These are phyloP conservation scores for Sandelia bainsii DNA, from an alignment of 2,797 vertebrate species.

Conservation along the genomic window DNA sequence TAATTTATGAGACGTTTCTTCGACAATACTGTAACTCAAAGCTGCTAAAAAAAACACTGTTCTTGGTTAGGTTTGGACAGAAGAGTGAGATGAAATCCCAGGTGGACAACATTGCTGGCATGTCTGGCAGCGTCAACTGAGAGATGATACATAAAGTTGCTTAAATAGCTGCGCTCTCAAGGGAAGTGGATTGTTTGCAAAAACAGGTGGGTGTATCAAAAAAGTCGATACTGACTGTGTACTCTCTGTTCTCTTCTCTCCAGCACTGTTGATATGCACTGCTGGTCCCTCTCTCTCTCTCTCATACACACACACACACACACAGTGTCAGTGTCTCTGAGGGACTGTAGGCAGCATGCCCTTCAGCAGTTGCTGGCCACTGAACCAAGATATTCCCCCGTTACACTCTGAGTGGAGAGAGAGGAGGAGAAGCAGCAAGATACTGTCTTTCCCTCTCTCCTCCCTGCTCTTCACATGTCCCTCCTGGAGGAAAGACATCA, in stretches of 20 bases:
- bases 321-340: constrained; percentile 39
- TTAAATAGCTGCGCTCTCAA: constrained; percentile 41
- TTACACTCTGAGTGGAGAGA: constrained; percentile 36
- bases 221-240: constrained; percentile 36
- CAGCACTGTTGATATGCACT: constrained; percentile 36
- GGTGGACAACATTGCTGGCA: not conserved
- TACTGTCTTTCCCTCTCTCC: constrained; percentile 28
- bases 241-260: constrained; percentile 10
- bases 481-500: constrained; percentile 33
- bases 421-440: constrained; percentile 28
- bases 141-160: constrained; percentile 30
- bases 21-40: not conserved
- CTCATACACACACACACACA: constrained; percentile 27
- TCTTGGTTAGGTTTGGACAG: constrained; percentile 27
- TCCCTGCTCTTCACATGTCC: constrained; percentile 32
- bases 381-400: constrained; percentile 63
- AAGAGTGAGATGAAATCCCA: constrained; percentile 7
- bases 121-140: constrained; percentile 42
- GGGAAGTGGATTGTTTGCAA: constrained; percentile 33
- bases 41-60: not conserved
- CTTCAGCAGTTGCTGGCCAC: constrained; percentile 61
- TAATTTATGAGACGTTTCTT: not conserved
- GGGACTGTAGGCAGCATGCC: constrained; percentile 56
- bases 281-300: constrained; percentile 11
- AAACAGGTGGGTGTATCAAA: constrained; percentile 53